Percentiles rank a stretch among this genome's conserved stretches.
These are phyloP conservation scores for Neuroscelio doddi DNA, from an alignment of 2,888 invertebrate species.

Conservation along the genomic window DNA sequence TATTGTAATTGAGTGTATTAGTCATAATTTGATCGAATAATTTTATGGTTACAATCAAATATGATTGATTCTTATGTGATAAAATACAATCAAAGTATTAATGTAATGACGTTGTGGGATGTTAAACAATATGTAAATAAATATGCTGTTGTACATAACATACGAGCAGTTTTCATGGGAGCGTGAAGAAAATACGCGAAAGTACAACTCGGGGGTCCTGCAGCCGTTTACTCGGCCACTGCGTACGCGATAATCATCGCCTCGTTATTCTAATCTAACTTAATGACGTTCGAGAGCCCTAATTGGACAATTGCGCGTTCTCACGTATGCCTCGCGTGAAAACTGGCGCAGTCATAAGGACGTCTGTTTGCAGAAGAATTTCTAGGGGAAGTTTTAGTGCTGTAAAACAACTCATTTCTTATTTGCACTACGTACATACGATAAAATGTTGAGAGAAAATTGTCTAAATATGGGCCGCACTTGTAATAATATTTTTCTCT, in stretches of 20 bases:
- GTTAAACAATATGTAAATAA: conserved; percentile 32
- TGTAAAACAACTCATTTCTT: too few relatives aligned
- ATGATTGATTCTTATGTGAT: conserved; percentile 28
- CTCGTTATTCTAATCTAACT: conserved; percentile 53
- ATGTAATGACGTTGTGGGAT: conserved; percentile 22
- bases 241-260: conserved; percentile 53
- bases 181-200: conserved; percentile 37
- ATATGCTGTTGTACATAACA: background rate
- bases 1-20: conserved; percentile 5
- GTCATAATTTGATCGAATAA: conserved; percentile 21
- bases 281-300: conserved; percentile 49
- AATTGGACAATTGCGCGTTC: conserved; percentile 53
- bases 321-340: conserved; percentile 40
- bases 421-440: too few relatives aligned
- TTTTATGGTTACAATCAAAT: conserved; percentile 8
- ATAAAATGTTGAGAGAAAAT: too few relatives aligned
- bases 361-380: too few relatives aligned
- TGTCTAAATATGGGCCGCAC: too few relatives aligned
- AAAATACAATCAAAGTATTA: conserved; percentile 33
- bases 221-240: conserved; percentile 42
- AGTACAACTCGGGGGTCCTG: conserved; percentile 23
- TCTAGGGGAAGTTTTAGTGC: too few relatives aligned
- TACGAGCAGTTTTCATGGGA: conserved; percentile 19
- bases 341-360: conserved; percentile 17
- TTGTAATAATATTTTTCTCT: too few relatives aligned